phyloP scores from a whole-genome alignment of 2,888 invertebrate species.

The Zhuqinia jingwanae region DNA sequence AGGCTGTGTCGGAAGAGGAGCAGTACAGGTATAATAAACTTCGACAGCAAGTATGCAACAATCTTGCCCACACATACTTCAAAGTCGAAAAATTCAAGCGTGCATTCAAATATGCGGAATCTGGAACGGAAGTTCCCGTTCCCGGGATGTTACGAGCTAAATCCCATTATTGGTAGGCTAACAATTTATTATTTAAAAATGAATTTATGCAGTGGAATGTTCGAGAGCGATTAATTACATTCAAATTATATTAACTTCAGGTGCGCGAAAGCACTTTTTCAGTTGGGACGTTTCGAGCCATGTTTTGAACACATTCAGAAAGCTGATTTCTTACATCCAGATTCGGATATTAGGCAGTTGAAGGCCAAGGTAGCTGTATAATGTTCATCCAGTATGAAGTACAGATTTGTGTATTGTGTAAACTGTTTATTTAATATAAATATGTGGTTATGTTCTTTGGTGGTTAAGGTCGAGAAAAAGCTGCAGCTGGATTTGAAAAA shows the following conservation, averaged over 20 bases:
- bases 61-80: slow-evolving; percentile 88
- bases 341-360: background rate
- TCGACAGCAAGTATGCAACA: slow-evolving; percentile 83
- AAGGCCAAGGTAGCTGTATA: background rate
- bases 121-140: slow-evolving; percentile 82
- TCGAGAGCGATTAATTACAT: background rate
- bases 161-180: slow-evolving; percentile 27
- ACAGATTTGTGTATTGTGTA: too few relatives aligned
- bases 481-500: background rate
- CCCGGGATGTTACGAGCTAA: slow-evolving; percentile 6
- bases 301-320: background rate
- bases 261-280: slow-evolving; percentile 44
- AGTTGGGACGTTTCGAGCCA: slow-evolving; percentile 29
- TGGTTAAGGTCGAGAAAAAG: slow-evolving; percentile 3
- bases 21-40: background rate
- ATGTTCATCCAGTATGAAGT: background rate
- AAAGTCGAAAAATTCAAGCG: slow-evolving; percentile 84
- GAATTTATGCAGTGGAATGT: too few relatives aligned
- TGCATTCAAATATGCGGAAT: slow-evolving; percentile 85
- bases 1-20: slow-evolving; percentile 80
- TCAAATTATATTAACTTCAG: slow-evolving; percentile 4
- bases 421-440: too few relatives aligned
- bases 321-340: background rate
- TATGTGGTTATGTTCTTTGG: too few relatives aligned
- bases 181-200: background rate